Evolutionary conservation across 1,140 invertebrate genomes (phyloP).

Genomic region (Cryptotermes secundus): DNA sequence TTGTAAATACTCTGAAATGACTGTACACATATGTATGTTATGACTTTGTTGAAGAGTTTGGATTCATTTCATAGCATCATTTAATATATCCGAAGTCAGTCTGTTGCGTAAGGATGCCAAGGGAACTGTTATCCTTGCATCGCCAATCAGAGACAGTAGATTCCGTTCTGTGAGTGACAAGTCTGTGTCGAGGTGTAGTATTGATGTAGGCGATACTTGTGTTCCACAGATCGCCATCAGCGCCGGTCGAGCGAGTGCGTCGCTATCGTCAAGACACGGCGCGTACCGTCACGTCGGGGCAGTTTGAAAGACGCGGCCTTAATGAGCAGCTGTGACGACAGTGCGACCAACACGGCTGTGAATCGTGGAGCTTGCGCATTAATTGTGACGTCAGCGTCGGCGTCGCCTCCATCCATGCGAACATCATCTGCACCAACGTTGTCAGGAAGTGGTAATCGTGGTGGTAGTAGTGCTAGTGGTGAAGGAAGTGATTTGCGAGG

Average conservation of each 20-base stretch:
- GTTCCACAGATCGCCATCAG: background rate
- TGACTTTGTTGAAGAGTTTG: no score
- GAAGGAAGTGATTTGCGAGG: background rate
- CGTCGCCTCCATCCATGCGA: background rate
- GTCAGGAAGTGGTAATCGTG: slow-evolving; percentile 1
- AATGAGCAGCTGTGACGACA: slow-evolving; percentile 2
- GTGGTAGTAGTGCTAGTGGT: background rate
- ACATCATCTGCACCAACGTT: background rate
- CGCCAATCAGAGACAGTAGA: no score
- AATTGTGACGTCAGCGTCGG: background rate
- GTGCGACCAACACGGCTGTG: background rate
- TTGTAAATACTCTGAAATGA: no score
- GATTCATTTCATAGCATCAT: no score
- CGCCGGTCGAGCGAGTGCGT: background rate
- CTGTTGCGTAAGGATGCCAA: no score
- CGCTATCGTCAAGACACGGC: background rate
- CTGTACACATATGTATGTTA: no score
- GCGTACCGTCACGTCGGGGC: background rate
- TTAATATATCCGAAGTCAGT: no score
- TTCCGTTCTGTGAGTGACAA: no score
- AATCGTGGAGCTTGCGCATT: background rate
- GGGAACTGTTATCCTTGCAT: no score
- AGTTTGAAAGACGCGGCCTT: slow-evolving; percentile 14
- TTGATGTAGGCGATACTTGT: background rate
- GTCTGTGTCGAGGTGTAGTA: background rate